A percentile compares a stretch with the other conserved stretches of the same genome.
Conservation (phyloP, 2,797 vertebrate genomes). For the Brachyalestes nurse region DNA sequence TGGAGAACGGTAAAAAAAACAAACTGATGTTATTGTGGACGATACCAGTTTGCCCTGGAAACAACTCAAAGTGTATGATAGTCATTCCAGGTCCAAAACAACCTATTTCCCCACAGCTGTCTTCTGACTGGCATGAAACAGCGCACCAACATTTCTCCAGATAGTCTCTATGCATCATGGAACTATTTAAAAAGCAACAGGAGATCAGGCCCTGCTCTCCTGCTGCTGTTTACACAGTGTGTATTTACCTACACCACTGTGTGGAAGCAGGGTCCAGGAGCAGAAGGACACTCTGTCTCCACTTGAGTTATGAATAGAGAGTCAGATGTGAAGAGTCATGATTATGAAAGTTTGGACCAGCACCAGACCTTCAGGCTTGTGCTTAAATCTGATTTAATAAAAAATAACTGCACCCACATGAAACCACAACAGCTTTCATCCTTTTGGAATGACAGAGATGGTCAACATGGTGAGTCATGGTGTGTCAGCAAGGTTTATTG, state of each 20-base stretch:
- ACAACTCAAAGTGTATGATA: background rate
- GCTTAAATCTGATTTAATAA: background rate
- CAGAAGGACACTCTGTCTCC: slow-evolving; percentile 29
- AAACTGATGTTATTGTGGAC: background rate
- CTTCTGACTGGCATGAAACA: background rate
- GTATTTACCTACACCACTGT: slow-evolving; percentile 28
- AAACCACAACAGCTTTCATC: background rate
- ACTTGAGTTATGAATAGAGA: slow-evolving; percentile 8
- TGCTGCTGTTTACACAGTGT: slow-evolving; percentile 32
- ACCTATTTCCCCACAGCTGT: background rate
- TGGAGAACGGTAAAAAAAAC: slow-evolving; percentile 15
- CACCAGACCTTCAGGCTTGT: background rate
- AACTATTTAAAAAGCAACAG: slow-evolving; percentile 21
- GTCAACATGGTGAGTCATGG: background rate
- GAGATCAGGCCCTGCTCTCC: background rate
- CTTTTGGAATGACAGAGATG: background rate
- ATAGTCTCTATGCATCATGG: slow-evolving; percentile 12
- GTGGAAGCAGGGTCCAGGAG: slow-evolving; percentile 3
- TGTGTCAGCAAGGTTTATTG: background rate
- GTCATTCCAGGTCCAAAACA: background rate
- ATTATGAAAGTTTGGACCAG: background rate
- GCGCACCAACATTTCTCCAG: background rate
- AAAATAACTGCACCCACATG: background rate
- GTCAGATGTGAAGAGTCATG: slow-evolving; percentile 17
- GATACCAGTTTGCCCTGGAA: slow-evolving; percentile 28